phyloP scores from a whole-genome alignment of 2,888 invertebrate species.

The Seira sanloemensis region DNA sequence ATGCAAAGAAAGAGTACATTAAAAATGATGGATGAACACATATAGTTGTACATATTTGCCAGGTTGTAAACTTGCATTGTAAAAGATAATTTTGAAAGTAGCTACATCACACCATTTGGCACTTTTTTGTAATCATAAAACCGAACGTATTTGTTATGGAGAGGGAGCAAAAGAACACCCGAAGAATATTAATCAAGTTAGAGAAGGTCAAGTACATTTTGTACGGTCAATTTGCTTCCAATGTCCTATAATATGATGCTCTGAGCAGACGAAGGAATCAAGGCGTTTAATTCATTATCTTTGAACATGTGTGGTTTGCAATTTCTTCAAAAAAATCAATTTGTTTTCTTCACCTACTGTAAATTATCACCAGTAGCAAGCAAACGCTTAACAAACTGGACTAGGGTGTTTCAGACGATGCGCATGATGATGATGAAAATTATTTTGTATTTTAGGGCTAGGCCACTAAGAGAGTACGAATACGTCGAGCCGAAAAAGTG shows the following conservation, averaged over 20 bases:
- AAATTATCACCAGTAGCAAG: slow-evolving; percentile 39
- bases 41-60: slow-evolving; percentile 16
- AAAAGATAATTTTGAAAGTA: slow-evolving; percentile 20
- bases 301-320: slow-evolving; percentile 28
- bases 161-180: slow-evolving; percentile 15
- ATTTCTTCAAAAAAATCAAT: slow-evolving; percentile 59
- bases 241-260: background rate
- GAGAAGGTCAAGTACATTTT: slow-evolving; percentile 67
- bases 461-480: slow-evolving; percentile 19
- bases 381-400: slow-evolving; percentile 28
- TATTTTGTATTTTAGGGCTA: slow-evolving; percentile 50
- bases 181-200: slow-evolving; percentile 64
- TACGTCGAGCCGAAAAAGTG: background rate
- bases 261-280: background rate
- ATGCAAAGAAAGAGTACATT: slow-evolving; percentile 33
- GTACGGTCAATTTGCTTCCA: slow-evolving; percentile 6
- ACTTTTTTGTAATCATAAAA: slow-evolving; percentile 51
- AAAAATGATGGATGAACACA: slow-evolving; percentile 45
- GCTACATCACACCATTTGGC: slow-evolving; percentile 13
- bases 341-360: slow-evolving; percentile 56
- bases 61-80: slow-evolving; percentile 3
- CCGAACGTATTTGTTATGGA: slow-evolving; percentile 37
- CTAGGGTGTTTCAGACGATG: slow-evolving; percentile 15
- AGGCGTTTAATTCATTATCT: slow-evolving; percentile 11
- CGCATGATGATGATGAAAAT: background rate